Evolutionary conservation across 2,113 vertebrate genomes (phyloP), one percentile per base, ranked within the genome.

Genomic region (Pterocles gutturalis): DNA sequence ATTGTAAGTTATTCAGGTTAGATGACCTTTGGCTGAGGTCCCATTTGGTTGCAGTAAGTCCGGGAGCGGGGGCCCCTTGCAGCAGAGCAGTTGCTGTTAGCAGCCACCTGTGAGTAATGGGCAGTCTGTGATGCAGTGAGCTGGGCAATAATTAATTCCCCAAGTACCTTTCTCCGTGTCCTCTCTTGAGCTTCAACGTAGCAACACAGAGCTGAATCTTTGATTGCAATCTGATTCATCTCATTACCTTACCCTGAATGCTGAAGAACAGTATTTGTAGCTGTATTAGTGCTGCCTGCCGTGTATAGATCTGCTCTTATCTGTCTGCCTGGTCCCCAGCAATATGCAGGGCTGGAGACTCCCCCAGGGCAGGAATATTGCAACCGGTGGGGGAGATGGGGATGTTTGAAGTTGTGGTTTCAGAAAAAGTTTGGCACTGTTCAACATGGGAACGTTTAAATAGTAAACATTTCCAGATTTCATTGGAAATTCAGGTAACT

Each of bases 291-390:
- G 29, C 54, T 83, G 0, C 76, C 41, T 66, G 51, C n/a, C 66
- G 34, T 48, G 34, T 9, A 0, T 4, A 26, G 22, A 45, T 25
- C 7, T 55, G 45, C 17, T 29, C 20, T 31, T 60, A 11, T 8
- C 55, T 0, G 0, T 66, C 51, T 2, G 0, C 67, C 28, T 10
- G 8, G 2, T 29, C 25, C 33, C 65, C 16, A 22, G 33, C n/a
- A 14, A 11, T 22, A 12, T 22, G 55, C 15, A 25, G 73, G 46
- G 43, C 5, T 36, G 67, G 36, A 34, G 45, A 11, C 9, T 41
- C 5, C 58, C 22, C 1, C 10, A 8, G n/a, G 41, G 28, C 41
- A 54, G 46, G n/a, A 72, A 34, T 34, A 38, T 26, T 60, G 31
- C 17, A 57, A 13, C 19, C n/a, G 41, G 41, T 41, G 41, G 41